Conservation (phyloP, 2,888 invertebrate species). For the Ichneumoninae sp. region DNA sequence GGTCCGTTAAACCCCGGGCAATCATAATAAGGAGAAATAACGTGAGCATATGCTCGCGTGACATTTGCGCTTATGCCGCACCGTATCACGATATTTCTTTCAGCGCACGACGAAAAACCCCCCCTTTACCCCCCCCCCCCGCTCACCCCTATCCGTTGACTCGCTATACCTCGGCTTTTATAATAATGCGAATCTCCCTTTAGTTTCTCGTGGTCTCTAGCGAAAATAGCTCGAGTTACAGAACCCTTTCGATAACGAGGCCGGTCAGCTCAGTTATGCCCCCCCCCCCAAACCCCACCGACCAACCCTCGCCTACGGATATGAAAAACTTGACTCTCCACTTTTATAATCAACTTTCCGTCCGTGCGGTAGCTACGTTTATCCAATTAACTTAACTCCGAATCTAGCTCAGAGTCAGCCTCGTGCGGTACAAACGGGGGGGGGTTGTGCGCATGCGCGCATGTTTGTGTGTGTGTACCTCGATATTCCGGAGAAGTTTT, state of each 20-base stretch:
- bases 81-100: constrained; percentile 82
- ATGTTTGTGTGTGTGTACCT: background rate
- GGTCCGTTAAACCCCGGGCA: constrained; percentile 67
- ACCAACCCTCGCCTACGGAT: constrained; percentile 64
- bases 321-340: constrained; percentile 68
- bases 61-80: constrained; percentile 74
- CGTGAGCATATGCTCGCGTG: constrained; percentile 67
- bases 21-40: constrained; percentile 71
- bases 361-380: constrained; percentile 62
- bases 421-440: constrained; percentile 18
- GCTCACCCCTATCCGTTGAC: constrained; percentile 16
- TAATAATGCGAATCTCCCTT: constrained; percentile 72
- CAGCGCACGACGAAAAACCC: constrained; percentile 30
- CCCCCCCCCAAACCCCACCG: constrained; percentile 19
- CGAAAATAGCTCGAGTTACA: constrained; percentile 67
- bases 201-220: constrained; percentile 60
- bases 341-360: constrained; percentile 67
- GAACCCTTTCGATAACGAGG: constrained; percentile 68
- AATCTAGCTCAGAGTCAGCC: constrained; percentile 59
- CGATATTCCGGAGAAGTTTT: background rate
- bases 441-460: background rate
- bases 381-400: constrained; percentile 68
- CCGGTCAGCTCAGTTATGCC: constrained; percentile 54
- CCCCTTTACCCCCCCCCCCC: constrained; percentile 48
- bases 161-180: constrained; percentile 55